A percentile compares a stretch with the other conserved stretches of the same genome.
These are phyloP conservation scores for Clarias fuscus DNA, from an alignment of 2,797 vertebrate species.

Conservation along the genomic window DNA sequence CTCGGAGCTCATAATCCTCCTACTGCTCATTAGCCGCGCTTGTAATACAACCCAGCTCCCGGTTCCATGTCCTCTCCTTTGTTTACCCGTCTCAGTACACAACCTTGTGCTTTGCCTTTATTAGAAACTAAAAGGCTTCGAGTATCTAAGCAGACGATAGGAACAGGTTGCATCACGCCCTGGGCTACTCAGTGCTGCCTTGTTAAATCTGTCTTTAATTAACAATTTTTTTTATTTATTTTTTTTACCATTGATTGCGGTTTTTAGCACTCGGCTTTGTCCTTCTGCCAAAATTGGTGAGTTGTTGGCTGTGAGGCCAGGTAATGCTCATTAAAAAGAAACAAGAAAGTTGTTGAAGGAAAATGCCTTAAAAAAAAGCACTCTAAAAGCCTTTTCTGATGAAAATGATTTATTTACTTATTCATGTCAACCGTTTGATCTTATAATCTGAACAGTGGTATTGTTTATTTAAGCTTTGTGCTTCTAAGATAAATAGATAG, in stretches of 20 bases:
- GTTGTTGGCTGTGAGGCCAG: conserved; percentile 11
- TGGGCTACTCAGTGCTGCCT: neutral
- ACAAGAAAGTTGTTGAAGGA: neutral
- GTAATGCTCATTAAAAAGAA: conserved; percentile 23
- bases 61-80: conserved; percentile 8
- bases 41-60: conserved; percentile 11
- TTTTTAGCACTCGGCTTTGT: conserved; percentile 24
- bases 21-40: conserved; percentile 58
- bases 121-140: conserved; percentile 28
- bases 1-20: conserved; percentile 30
- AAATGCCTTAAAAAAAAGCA: neutral
- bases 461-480: neutral
- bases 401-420: neutral
- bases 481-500: neutral
- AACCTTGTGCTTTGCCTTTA: conserved; percentile 36
- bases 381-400: neutral
- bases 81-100: conserved; percentile 22
- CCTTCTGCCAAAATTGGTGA: conserved; percentile 14
- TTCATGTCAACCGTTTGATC: neutral
- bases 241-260: neutral
- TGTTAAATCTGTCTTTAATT: conserved; percentile 8
- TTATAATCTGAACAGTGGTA: neutral
- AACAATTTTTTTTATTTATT: neutral
- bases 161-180: conserved; percentile 31
- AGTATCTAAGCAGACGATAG: conserved; percentile 23